Base-by-base conservation (phyloP, 2,888 invertebrate genomes). In the Synergus laeviventris region DNA sequence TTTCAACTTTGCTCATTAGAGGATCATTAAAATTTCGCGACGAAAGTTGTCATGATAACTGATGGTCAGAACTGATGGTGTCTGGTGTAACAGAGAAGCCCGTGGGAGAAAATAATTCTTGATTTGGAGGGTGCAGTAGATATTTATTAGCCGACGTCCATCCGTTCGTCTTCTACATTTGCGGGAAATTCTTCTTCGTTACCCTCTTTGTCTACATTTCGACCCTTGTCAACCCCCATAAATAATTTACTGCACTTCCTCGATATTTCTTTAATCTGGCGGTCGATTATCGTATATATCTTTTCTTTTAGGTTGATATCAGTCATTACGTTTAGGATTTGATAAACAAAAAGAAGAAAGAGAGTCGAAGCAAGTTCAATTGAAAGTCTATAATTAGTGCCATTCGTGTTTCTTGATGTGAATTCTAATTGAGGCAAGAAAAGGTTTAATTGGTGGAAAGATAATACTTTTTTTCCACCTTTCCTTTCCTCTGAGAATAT, bases 111-210 rank as follows among this genome's bases (percentile, higher is more conserved):
- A 77, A 85, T 86, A 87, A 85, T 83, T 87, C 83, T 82, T 85
- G 82, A 86, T 87, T 86, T 85, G 80, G 78, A 36, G 85, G 81
- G 81, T 70, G 79, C 84, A 76, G 84, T 87, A 87, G 81, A 85
- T 87, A 82, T 81, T 85, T 84, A 87, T 87, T 86, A 86, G 82
- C 82, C 82, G 61, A 60, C 77, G 78, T 81, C 76, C 76, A 77
- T 80, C 75, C 76, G 81, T 79, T 79, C 74, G 59, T 81, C 79
- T 78, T 78, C 76, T 74, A 79, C 62, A 76, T 79, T 59, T 81
- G 74, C 54, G 80, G 70, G 79, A 78, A 83, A 84, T 87, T 84
- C 82, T 81, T 87, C 87, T 87, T 86, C 85, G 84, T 85, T 86
- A 84, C 77, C 75, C 79, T 76, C 76, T 77, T 31, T 70, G 39